Evolutionary conservation across 2,113 vertebrate genomes (phyloP), one percentile per base, ranked within the genome.

Genomic region (Syngnathoides biaculeatus): DNA sequence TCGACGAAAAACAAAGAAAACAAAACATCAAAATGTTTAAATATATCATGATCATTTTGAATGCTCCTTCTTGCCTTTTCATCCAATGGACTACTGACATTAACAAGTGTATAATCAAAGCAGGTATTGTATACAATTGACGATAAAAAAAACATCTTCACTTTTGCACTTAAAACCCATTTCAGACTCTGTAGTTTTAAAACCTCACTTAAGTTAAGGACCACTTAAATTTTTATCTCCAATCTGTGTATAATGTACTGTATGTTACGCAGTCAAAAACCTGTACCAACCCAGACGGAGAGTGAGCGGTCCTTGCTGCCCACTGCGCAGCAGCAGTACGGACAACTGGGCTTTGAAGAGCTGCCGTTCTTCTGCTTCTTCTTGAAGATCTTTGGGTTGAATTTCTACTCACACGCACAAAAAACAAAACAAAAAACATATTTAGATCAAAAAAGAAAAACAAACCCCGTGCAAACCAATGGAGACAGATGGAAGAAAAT

Each of bases 351-450:
- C 70, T 98, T 99, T 0, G 93, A 89, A n/a, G 97, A 93, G 79
- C 95, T 96, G 63, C 97, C 97, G 13, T 98, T 99, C 86, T 96
- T 98, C 78, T 96, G 95, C 75, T 98, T 96, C 93, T 98, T 98
- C 86, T 98, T 97, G 73, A 99, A 99, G 85, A 99, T 98, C 91
- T 99, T 99, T 43, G 97, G 97, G 83, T 99, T 99, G 87, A 99
- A 99, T 92, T 98, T 98, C 97, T 99, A 63, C 69, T 83, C 81
- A 66, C 60, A 59, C 19, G n/a, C n/a, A n/a, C n/a, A n/a, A n/a
- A n/a, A 88, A 42, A 47, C n/a, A 84, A 77, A 12, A 8, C 27
- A 10, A 42, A 2, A n/a, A 42, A 12, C 9, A 27, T 2, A 2
- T 59, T 38, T 10, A 9, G 3, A 11, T 8, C 12, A 48, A 8